Percentiles rank a stretch among this genome's conserved stretches.
Evolutionary conservation across 1,140 invertebrate species (phyloP).

Genomic region (Chionoecetes opilio): DNA sequence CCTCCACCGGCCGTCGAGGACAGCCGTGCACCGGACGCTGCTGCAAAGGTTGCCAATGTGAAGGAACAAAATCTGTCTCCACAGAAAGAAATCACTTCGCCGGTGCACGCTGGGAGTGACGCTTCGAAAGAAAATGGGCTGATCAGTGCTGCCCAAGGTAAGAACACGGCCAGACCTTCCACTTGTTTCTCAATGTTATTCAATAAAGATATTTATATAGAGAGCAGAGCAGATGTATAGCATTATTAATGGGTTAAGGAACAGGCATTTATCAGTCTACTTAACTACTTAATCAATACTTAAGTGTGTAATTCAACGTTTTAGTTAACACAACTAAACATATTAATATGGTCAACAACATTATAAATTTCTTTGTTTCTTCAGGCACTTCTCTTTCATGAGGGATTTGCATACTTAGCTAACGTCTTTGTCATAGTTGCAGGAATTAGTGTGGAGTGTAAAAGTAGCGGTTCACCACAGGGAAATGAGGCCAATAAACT

Average conservation of each 20-base stretch:
- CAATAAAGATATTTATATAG: too few relatives aligned
- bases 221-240: too few relatives aligned
- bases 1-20: neutral
- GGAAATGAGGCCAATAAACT: neutral
- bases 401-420: too few relatives aligned
- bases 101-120: neutral
- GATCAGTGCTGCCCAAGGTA: neutral
- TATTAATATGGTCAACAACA: too few relatives aligned
- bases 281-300: too few relatives aligned
- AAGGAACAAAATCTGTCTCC: neutral
- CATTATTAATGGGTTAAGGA: too few relatives aligned
- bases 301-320: too few relatives aligned
- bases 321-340: too few relatives aligned
- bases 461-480: neutral
- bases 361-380: too few relatives aligned
- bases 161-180: neutral
- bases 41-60: neutral
- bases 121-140: neutral
- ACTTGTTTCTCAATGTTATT: too few relatives aligned
- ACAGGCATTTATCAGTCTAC: too few relatives aligned
- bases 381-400: too few relatives aligned
- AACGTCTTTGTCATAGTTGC: neutral
- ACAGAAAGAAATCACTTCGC: neutral
- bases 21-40: neutral
- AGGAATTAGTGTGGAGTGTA: neutral